These are phyloP conservation scores for Dryobates pubescens DNA, from an alignment of 2,797 vertebrate species.

Conservation along the genomic window DNA sequence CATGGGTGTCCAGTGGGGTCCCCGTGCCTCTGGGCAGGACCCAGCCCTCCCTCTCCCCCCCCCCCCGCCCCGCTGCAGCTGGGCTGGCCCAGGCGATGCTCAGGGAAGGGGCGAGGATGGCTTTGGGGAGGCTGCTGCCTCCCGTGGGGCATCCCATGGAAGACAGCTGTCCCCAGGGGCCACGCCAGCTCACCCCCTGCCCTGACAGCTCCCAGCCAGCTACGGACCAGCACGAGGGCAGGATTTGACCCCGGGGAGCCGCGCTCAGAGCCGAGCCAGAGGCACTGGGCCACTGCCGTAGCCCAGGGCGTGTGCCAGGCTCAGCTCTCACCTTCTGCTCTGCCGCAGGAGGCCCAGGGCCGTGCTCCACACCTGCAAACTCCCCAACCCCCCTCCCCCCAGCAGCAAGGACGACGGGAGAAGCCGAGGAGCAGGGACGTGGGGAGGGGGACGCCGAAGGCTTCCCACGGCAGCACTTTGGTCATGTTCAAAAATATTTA, in stretches of 20 bases:
- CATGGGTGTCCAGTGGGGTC: neutral
- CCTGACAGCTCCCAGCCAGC: neutral
- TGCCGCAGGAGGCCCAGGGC: neutral
- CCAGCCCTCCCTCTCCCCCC: neutral
- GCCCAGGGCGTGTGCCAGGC: rapidly evolving
- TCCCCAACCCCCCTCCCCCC: too few species aligned
- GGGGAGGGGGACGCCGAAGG: conserved; percentile 1
- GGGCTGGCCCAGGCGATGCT: neutral
- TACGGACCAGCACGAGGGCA: neutral
- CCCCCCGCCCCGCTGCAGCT: rapidly evolving
- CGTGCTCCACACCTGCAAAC: neutral
- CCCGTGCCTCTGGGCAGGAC: neutral
- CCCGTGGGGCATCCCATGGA: rapidly evolving
- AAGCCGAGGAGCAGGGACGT: neutral
- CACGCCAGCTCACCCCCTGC: rapidly evolving
- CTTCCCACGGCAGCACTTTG: conserved; percentile 55
- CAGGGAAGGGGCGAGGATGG: rapidly evolving
- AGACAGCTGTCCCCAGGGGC: neutral
- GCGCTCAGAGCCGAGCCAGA: neutral
- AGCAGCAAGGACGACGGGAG: neutral
- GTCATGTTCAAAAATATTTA: conserved; percentile 74
- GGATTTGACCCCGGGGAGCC: neutral
- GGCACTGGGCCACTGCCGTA: rapidly evolving
- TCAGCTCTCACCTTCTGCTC: rapidly evolving
- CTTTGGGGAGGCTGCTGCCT: neutral